Evolutionary conservation across 2,888 invertebrate genomes (phyloP), one percentile per base, ranked within the genome.

Genomic region (Melanchra persicariae): DNA sequence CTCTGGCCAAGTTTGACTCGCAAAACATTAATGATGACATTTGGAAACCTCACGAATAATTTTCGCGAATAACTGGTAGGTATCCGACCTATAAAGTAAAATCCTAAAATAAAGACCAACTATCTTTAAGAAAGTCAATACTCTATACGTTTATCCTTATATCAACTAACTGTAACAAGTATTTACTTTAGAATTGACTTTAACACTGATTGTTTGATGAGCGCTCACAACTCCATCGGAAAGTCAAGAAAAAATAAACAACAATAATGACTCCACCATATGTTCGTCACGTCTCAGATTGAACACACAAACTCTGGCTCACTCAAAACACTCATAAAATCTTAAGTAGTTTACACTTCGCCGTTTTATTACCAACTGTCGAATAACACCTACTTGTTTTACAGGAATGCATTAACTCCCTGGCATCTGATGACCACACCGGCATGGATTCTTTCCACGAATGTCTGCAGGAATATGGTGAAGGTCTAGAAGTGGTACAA

Each of bases 361-460:
- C 17, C n/a, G 47, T 69, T 76, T 81, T 71, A 81, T 71, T 62
- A 58, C 68, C 24, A 54, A 59, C 63, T 62, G 49, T 64, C 68
- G 65, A 77, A 68, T 78, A 79, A 77, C 51, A 54, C 54, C n/a
- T 66, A 51, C 47, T 74, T 86, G 79, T 87, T 88, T 87, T 82
- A 82, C 93, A 96, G 96, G 96, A 96, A 91, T 96, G 93, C 83
- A 89, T 96, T 70, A 96, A 96, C 86, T 97, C 97, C 1, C 90
- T 96, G 67, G 96, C 96, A 9, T 96, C 97, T 47, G 97, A 97
- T 70, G 97, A 97, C 82, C 97, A 97, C 85, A 97, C 97, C 0
- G 97, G 97, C 54, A 95, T 97, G 91, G 97, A 97, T 71, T 97
- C 97, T 57, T 97, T 97, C 85, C 97, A 97, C 88, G 97, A 97